These are phyloP conservation scores for Rynchops niger DNA, from an alignment of 2,113 vertebrate species.

Conservation along the genomic window DNA sequence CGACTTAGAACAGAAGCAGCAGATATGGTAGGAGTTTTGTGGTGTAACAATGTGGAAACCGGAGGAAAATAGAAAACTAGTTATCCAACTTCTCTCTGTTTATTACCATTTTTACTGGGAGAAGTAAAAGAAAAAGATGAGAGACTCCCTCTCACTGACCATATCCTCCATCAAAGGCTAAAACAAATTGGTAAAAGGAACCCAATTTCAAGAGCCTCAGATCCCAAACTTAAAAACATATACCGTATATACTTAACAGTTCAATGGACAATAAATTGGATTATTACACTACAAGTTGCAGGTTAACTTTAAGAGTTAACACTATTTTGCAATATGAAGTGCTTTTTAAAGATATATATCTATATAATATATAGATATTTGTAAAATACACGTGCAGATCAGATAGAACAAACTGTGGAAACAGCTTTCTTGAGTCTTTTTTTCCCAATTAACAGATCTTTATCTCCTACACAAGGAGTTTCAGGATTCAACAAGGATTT, in stretches of 20 bases:
- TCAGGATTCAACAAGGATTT: conserved; percentile 97
- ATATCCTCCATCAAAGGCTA: not conserved
- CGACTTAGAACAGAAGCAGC: conserved; percentile 21
- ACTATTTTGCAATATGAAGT: conserved; percentile 68
- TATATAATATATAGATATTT: conserved; percentile 62
- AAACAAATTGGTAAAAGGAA: not conserved
- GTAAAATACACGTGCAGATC: conserved; percentile 61
- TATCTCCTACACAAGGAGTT: not conserved
- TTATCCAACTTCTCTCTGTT: not conserved
- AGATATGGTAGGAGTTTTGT: not conserved
- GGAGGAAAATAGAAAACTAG: not conserved
- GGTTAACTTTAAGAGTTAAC: conserved; percentile 67
- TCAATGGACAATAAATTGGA: not conserved
- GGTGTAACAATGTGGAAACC: not conserved
- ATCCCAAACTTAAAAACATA: not conserved
- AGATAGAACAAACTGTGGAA: conserved; percentile 32
- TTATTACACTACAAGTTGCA: conserved; percentile 36
- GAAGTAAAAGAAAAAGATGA: not conserved
- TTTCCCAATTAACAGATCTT: not conserved
- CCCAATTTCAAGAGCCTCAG: not conserved
- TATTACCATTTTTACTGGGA: not conserved
- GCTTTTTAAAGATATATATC: conserved; percentile 52
- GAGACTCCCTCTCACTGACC: not conserved
- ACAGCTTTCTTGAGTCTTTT: conserved; percentile 21
- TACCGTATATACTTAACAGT: not conserved